Percentiles rank a stretch among this genome's conserved stretches.
These are phyloP conservation scores for Enteromius argenteus DNA, from an alignment of 2,797 vertebrate genomes.

Conservation along the genomic window DNA sequence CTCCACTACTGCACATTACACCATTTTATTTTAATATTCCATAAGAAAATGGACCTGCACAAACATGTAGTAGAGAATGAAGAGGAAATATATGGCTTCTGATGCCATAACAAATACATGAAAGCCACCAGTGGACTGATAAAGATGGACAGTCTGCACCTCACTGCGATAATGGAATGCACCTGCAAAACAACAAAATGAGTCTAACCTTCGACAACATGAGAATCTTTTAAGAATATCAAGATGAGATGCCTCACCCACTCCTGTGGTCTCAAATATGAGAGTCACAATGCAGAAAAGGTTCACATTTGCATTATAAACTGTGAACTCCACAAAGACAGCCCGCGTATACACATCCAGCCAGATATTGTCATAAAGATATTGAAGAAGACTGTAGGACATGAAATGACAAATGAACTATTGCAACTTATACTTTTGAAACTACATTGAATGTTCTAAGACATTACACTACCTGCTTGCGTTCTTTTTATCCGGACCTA, in stretches of 20 bases:
- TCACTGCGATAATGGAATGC: conserved; percentile 85
- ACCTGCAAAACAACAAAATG: conserved; percentile 75
- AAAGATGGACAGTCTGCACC: conserved; percentile 88
- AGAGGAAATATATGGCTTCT: conserved; percentile 90
- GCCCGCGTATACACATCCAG: conserved; percentile 90
- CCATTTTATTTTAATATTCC: neutral
- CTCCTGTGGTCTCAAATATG: conserved; percentile 88
- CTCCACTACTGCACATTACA: neutral
- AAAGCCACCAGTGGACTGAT: conserved; percentile 87
- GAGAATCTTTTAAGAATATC: neutral
- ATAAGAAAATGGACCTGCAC: conserved; percentile 83
- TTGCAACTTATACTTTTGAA: neutral
- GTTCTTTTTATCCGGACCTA: conserved; percentile 82
- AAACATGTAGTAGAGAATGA: conserved; percentile 92
- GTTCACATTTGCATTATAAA: conserved; percentile 96
- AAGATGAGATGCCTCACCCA: conserved; percentile 76
- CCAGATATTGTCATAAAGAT: conserved; percentile 89
- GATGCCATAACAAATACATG: conserved; percentile 90
- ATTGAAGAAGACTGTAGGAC: conserved; percentile 83
- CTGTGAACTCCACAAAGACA: conserved; percentile 92
- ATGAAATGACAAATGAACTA: neutral
- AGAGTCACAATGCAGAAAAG: conserved; percentile 91
- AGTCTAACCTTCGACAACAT: neutral
- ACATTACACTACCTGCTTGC: conserved; percentile 81
- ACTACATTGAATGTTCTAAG: neutral